These are phyloP conservation scores for Sabatieria punctata DNA, from an alignment of 2,888 invertebrate species.

Conservation along the genomic window DNA sequence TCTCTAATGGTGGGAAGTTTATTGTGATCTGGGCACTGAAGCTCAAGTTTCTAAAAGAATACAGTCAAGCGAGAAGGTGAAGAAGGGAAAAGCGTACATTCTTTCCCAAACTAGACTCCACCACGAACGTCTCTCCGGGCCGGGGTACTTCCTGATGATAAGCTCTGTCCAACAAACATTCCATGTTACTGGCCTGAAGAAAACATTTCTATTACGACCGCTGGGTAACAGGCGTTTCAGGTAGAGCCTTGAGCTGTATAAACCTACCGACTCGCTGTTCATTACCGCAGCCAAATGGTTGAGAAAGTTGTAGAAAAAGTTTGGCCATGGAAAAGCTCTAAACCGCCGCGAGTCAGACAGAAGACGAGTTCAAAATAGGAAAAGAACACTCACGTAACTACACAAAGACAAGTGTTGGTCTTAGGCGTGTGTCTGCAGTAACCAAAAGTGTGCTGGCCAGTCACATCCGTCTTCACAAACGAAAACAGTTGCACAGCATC, in stretches of 20 bases:
- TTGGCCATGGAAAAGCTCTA: slow-evolving; percentile 89
- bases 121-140: slow-evolving; percentile 16
- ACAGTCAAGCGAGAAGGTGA: slow-evolving; percentile 31
- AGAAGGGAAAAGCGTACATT: slow-evolving; percentile 2
- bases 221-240: no score
- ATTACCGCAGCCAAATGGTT: slow-evolving; percentile 62
- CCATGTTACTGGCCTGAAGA: slow-evolving; percentile 16
- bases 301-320: slow-evolving; percentile 71
- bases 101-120: slow-evolving; percentile 10
- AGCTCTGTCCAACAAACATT: slow-evolving; percentile 20
- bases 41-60: slow-evolving; percentile 57
- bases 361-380: background rate
- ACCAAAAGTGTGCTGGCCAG: slow-evolving; percentile 91
- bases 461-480: slow-evolving; percentile 81
- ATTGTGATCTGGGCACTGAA: slow-evolving; percentile 57
- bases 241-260: no score
- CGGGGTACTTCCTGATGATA: slow-evolving; percentile 25
- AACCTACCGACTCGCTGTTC: no score
- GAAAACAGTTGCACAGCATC: slow-evolving; percentile 76
- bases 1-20: slow-evolving; percentile 83
- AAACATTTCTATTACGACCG: no score
- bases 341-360: slow-evolving; percentile 30
- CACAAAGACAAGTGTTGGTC: slow-evolving; percentile 53
- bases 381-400: slow-evolving; percentile 33
- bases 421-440: slow-evolving; percentile 88